Conservation (phyloP, 1,140 invertebrate species). For the Geopemphigus sp. region DNA sequence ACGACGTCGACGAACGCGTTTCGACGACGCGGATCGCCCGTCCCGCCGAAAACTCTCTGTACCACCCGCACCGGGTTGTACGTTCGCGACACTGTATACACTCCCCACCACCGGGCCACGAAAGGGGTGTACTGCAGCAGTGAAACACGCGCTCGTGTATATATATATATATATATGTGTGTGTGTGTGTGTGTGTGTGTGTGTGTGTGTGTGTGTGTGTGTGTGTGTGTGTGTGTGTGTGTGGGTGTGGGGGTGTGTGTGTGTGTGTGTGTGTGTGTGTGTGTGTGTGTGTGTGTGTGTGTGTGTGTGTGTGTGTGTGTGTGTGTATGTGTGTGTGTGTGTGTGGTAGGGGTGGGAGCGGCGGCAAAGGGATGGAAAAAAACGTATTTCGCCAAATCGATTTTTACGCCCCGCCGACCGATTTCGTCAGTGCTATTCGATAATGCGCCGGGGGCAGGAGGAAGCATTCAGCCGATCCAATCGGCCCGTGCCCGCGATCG, state of each 20-base stretch:
- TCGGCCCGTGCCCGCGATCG: background rate
- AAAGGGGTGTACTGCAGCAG: constrained; percentile 13
- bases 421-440: constrained; percentile 38
- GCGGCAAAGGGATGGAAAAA: background rate
- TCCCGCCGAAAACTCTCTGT: background rate
- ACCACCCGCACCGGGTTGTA: background rate
- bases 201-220: too few relatives aligned
- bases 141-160: too few relatives aligned
- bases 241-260: too few relatives aligned
- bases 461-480: too few relatives aligned
- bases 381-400: constrained; percentile 44
- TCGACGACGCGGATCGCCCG: background rate
- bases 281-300: too few relatives aligned
- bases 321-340: too few relatives aligned
- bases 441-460: constrained; percentile 1
- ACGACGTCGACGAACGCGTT: too few relatives aligned
- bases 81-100: background rate
- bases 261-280: too few relatives aligned
- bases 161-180: too few relatives aligned
- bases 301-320: too few relatives aligned
- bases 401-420: constrained; percentile 47
- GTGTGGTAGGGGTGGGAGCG: background rate
- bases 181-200: too few relatives aligned
- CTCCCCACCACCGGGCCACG: background rate
- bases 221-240: too few relatives aligned